Base-by-base conservation (phyloP, 2,797 vertebrate species). In the Somateria mollissima region DNA sequence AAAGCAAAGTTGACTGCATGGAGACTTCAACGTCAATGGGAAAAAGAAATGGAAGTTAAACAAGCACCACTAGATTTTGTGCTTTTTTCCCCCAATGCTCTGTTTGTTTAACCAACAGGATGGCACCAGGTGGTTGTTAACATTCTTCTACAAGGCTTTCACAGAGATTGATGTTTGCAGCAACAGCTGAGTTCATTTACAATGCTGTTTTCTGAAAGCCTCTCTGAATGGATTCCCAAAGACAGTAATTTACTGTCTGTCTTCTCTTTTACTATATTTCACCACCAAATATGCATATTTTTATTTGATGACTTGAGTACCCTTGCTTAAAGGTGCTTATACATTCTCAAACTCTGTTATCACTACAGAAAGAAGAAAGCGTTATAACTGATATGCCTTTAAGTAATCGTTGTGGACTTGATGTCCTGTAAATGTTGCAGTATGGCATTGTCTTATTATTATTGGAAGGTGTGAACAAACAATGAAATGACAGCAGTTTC, bases 61-160 rank as follows among this genome's bases (percentile, higher is more conserved):
- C 15, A 91, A 89, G 41, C 37, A 27, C 51, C 36, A 37, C 20
- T 66, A 91, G 74, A 84, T 88, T 91, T 84, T 92, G 47, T 74
- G 39, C 11, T 32, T 77, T 71, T 70, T 43, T 12, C 2, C 4
- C 20, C 19, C 60, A 4, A 2, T 32, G 11, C 20, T 80, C 60
- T 81, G 89, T 91, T 96, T 96, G 71, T 92, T 96, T 95, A 94
- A 95, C 36, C 80, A 85, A 65, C 79, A 90, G 85, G 45, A 65
- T 88, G 78, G 78, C 87, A 95, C 70, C 92, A 95, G 92, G 93
- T 94, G 91, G 83, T 69, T 91, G 72, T 91, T 89, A 93, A 37
- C 4, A 3, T 90, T 88, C 60, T 0, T 24, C 51, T 90, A 64
- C 66, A 88, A 82, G 82, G 60, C 73, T 82, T 85, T 92, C 47